Percentiles rank a stretch among this genome's conserved stretches.
These are phyloP conservation scores for Macroglossus sobrinus DNA, from an alignment of 2,113 vertebrate species.

Conservation along the genomic window DNA sequence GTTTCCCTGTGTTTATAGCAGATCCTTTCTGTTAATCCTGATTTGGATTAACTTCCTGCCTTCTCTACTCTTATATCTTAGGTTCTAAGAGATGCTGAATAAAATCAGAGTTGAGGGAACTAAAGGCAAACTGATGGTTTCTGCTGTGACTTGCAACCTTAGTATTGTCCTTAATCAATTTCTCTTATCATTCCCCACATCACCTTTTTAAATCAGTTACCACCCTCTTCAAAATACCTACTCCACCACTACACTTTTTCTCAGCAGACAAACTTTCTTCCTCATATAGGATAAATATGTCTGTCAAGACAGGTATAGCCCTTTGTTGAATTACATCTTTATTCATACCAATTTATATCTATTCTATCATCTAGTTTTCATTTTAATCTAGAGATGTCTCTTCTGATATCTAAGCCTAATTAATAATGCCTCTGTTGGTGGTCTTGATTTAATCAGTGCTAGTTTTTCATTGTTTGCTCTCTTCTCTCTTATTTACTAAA, in stretches of 20 bases:
- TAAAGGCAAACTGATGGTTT: not conserved
- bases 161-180: not conserved
- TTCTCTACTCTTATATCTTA: not conserved
- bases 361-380: not conserved
- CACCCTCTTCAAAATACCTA: not conserved
- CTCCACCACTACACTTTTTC: not conserved
- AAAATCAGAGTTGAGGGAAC: not conserved
- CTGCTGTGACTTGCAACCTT: not conserved
- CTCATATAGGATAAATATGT: not conserved
- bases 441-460: not conserved
- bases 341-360: not conserved
- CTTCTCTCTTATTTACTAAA: not conserved
- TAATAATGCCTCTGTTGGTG: not conserved
- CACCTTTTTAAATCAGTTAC: not conserved
- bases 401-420: not conserved
- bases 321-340: not conserved
- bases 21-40: not conserved
- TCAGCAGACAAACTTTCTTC: not conserved
- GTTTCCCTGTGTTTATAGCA: not conserved
- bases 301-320: not conserved
- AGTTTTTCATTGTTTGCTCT: not conserved
- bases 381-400: not conserved
- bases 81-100: not conserved
- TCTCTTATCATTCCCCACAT: not conserved
- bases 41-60: not conserved